Percentiles rank a stretch among this genome's conserved stretches.
These are phyloP conservation scores for Euwallacea similis DNA, from an alignment of 1,140 invertebrate species.

Conservation along the genomic window DNA sequence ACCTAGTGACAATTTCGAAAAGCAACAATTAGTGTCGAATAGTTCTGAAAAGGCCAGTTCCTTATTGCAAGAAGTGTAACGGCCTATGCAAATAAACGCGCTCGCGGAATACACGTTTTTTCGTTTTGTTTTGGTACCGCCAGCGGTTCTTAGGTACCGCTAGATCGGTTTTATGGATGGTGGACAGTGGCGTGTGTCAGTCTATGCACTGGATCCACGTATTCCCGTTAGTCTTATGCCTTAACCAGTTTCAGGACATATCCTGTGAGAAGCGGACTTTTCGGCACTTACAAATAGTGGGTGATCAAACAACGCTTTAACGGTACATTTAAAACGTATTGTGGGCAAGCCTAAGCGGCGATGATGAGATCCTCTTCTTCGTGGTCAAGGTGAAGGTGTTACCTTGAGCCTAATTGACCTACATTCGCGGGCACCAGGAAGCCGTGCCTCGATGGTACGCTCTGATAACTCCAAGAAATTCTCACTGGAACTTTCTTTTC, in stretches of 20 bases:
- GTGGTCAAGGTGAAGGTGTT: conserved; percentile 28
- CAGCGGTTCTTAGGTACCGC: conserved; percentile 12
- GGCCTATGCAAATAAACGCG: conserved; percentile 12
- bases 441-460: conserved; percentile 10
- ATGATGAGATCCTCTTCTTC: neutral
- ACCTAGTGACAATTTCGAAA: neutral
- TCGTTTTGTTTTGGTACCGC: conserved; percentile 20
- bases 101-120: neutral
- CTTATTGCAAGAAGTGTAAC: conserved; percentile 13
- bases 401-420: conserved; percentile 16
- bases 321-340: too few relatives aligned
- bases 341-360: too few relatives aligned
- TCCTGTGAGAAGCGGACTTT: neutral
- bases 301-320: too few relatives aligned
- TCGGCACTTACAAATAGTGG: conserved; percentile 1
- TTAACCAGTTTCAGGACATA: neutral
- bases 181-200: too few relatives aligned
- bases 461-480: conserved; percentile 21
- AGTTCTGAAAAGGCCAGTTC: neutral
- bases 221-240: too few relatives aligned
- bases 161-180: neutral
- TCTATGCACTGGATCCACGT: too few relatives aligned
- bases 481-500: conserved; percentile 10
- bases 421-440: conserved; percentile 18
- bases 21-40: conserved; percentile 14